Evolutionary conservation across 2,888 invertebrate genomes (phyloP), one percentile per base, ranked within the genome.

Genomic region (Harpalus rufipes): DNA sequence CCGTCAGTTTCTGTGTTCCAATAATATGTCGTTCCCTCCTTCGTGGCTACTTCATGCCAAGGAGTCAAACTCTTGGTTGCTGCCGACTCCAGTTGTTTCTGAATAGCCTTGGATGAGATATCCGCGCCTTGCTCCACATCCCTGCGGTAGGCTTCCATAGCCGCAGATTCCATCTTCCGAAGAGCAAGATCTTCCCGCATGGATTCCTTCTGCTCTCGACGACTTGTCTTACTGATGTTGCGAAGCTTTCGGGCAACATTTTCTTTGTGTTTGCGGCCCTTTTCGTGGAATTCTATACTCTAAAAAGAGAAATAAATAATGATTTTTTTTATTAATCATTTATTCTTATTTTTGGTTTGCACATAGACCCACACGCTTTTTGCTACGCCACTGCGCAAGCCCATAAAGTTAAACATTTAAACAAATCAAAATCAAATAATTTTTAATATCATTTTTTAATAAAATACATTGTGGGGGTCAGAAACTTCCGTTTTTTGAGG

Each of bases 191-290:
- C 96, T 88, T 96, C 93, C 91, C 96, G 96, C 87, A 94, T 93
- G 86, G 95, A 94, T 87, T 95, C 95, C 88, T 96, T 95, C 86
- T 95, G 95, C 81, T 96, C 95, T 88, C 96, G 96, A 4, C 95
- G 93, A 89, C 97, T 97, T 88, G 95, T 96, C 89, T 96, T 97
- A 86, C 95, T 95, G 86, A 98, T 97, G 87, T 95, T 95, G 86
- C 95, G 95, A 86, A 99, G 94, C 86, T 95, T 95, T 89, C 96
- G 96, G 85, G 96, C 95, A 39, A 98, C 97, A 94, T 96, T 97
- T 90, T 97, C 96, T 90, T 98, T 96, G 91, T 99, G 98, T 41
- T 96, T 93, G 89, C 96, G 96, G 6, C 98, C 98, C 92, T 95
- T 96, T 91, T 98, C 98, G 90, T 99, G 98, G 89, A 98, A 98